Conservation (phyloP, 2,888 invertebrate genomes). For the Thalpophila matura region DNA sequence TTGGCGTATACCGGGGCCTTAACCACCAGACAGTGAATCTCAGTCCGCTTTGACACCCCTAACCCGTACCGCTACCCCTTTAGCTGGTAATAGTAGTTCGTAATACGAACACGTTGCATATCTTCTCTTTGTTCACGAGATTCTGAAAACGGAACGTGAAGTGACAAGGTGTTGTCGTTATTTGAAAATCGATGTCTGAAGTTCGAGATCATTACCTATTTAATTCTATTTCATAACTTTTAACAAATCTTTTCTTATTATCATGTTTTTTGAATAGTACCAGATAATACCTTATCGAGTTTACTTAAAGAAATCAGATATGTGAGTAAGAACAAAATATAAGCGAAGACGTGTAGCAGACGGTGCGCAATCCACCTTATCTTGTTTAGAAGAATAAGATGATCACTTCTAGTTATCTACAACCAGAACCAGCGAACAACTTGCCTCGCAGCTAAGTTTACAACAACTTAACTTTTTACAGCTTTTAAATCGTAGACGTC, state of each 20-base stretch:
- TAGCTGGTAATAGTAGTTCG: conserved; percentile 12
- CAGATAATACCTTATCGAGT: no score
- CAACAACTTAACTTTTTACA: neutral
- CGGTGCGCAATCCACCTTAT: neutral
- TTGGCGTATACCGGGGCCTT: no score
- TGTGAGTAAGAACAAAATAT: neutral
- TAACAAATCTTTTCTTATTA: neutral
- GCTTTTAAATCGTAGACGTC: neutral
- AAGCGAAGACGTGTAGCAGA: neutral
- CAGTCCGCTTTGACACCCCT: conserved; percentile 4
- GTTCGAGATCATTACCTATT: neutral
- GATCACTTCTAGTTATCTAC: neutral
- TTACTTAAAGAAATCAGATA: neutral
- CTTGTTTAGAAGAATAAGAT: neutral
- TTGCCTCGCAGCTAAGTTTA: neutral
- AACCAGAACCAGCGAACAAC: conserved; percentile 1
- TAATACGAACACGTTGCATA: conserved; percentile 41
- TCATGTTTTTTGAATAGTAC: neutral
- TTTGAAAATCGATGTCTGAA: conserved; percentile 24
- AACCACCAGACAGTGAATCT: neutral
- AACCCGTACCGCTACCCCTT: neutral
- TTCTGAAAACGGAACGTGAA: conserved; percentile 22
- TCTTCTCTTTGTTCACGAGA: conserved; percentile 24
- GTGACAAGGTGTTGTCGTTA: conserved; percentile 16
- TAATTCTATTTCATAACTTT: neutral